Evolutionary conservation across 2,113 vertebrate species (phyloP).

Genomic region (Caretta caretta): DNA sequence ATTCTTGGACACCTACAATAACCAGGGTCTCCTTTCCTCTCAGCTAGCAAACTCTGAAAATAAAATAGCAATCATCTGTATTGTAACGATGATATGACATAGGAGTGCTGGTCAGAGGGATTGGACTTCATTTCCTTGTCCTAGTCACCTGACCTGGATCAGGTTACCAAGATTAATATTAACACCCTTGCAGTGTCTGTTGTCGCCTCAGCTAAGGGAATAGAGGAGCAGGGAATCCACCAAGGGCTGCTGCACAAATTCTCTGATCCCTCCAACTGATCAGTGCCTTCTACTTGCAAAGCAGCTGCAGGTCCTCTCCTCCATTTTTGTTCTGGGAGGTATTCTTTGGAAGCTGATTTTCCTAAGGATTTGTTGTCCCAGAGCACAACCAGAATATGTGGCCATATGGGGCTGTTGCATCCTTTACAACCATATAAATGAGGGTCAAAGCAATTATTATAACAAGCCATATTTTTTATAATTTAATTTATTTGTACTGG

Average conservation of each 20-base stretch:
- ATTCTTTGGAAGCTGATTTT: background rate
- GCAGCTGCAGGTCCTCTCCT: background rate
- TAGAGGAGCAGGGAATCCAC: background rate
- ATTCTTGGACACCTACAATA: background rate
- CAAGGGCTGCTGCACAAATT: background rate
- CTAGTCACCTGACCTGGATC: background rate
- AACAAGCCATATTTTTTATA: fast-evolving
- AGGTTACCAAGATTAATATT: background rate
- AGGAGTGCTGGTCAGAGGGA: fast-evolving
- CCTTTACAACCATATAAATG: background rate
- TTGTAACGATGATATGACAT: background rate
- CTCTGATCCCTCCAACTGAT: background rate
- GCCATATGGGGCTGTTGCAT: fast-evolving
- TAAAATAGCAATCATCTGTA: background rate
- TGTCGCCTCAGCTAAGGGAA: background rate
- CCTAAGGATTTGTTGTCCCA: background rate
- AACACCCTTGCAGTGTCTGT: background rate
- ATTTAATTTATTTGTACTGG: background rate
- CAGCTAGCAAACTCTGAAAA: background rate
- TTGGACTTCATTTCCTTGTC: background rate
- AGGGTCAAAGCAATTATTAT: background rate
- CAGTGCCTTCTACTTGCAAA: background rate
- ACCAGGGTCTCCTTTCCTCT: background rate
- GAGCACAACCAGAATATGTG: background rate
- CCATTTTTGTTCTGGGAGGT: background rate